These are phyloP conservation scores for Polyodon spathula DNA, from an alignment of 2,113 vertebrate species.

Conservation along the genomic window DNA sequence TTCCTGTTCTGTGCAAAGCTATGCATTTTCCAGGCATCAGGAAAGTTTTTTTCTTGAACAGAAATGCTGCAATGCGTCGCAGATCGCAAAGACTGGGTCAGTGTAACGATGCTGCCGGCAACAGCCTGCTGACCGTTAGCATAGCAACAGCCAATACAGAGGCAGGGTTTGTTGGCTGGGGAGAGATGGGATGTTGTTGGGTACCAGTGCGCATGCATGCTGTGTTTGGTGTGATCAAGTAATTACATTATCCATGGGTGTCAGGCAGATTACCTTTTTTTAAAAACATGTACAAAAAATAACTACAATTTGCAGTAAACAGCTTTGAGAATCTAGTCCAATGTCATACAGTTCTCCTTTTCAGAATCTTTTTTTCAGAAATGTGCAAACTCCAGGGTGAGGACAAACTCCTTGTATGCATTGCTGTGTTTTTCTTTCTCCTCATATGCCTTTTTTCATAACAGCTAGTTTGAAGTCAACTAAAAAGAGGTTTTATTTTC, in stretches of 20 bases:
- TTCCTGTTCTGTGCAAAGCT: slow-evolving; percentile 22
- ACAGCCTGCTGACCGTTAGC: slow-evolving; percentile 36
- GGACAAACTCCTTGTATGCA: too few species aligned
- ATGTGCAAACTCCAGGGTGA: too few species aligned
- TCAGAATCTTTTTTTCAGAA: too few species aligned
- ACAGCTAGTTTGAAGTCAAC: too few species aligned
- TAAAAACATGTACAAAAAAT: too few species aligned
- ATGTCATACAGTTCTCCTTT: too few species aligned
- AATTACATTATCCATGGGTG: not conserved
- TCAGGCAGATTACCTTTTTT: too few species aligned
- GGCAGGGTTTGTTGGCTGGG: slow-evolving; percentile 17
- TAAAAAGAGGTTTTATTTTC: too few species aligned
- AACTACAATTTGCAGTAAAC: too few species aligned
- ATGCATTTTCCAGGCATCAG: slow-evolving; percentile 27
- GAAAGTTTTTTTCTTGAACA: slow-evolving; percentile 27
- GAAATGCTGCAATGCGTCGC: slow-evolving; percentile 74
- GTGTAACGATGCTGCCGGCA: slow-evolving; percentile 50
- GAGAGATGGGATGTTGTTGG: slow-evolving; percentile 28
- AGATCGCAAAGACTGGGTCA: slow-evolving; percentile 55
- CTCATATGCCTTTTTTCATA: too few species aligned
- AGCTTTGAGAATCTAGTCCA: too few species aligned
- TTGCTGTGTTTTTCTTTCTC: too few species aligned
- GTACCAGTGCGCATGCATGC: slow-evolving; percentile 17
- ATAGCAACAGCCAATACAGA: slow-evolving; percentile 52
- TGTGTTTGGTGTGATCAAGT: slow-evolving; percentile 20